These are phyloP conservation scores for Rynchops niger DNA, from an alignment of 2,113 vertebrate genomes.

Conservation along the genomic window DNA sequence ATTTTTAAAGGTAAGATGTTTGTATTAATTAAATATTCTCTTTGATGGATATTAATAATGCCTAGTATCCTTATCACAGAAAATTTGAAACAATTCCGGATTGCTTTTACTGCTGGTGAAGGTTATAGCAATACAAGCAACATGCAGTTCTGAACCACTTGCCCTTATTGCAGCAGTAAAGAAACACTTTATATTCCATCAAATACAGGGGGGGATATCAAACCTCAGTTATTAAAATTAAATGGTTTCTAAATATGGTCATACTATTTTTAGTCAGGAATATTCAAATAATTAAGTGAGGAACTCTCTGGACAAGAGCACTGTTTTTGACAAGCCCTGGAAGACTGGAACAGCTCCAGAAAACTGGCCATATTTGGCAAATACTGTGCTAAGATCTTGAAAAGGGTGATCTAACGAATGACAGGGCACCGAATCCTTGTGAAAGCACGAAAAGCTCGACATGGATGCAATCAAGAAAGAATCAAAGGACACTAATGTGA, in stretches of 20 bases:
- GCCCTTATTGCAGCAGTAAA: background rate
- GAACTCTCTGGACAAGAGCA: background rate
- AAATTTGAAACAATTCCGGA: background rate
- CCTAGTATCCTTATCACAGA: background rate
- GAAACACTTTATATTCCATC: background rate
- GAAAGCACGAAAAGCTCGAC: background rate
- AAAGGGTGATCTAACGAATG: background rate
- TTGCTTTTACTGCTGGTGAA: background rate
- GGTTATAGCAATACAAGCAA: background rate
- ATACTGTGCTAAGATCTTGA: background rate
- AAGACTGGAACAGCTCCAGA: background rate
- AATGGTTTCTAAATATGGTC: background rate
- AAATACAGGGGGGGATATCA: background rate
- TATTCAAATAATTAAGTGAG: background rate
- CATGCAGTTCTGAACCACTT: background rate
- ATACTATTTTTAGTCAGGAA: background rate
- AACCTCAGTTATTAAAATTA: background rate
- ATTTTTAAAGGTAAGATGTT: background rate
- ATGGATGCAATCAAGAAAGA: background rate
- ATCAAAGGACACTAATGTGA: background rate
- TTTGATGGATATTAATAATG: background rate
- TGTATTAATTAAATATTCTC: background rate
- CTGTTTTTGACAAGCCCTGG: background rate
- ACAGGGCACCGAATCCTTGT: background rate
- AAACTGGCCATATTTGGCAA: background rate